A percentile compares a stretch with the other conserved stretches of the same genome.
phyloP scores from a whole-genome alignment of 2,113 vertebrate genomes.

The Meriones unguiculatus region DNA sequence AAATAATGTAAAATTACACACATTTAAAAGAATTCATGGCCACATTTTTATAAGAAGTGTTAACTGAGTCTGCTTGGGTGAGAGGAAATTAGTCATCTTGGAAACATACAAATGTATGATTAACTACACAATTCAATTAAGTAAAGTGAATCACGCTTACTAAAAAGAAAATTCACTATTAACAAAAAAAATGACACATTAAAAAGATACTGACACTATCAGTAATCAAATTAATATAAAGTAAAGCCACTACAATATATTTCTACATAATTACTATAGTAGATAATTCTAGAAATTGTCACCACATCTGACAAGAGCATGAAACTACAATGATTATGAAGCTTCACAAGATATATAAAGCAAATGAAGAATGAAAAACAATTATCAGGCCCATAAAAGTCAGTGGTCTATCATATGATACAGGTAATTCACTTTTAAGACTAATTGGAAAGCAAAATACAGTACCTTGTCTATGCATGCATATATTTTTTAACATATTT shows the following conservation, averaged over 20 bases:
- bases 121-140: background rate
- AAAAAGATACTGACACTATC: background rate
- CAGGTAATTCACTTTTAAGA: background rate
- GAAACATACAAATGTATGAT: background rate
- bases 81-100: background rate
- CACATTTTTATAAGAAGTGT: background rate
- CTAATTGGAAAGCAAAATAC: too few species aligned
- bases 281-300: background rate
- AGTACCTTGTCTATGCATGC: too few species aligned
- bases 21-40: background rate
- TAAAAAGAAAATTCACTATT: background rate
- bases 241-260: background rate
- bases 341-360: background rate
- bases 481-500: background rate
- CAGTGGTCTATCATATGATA: background rate
- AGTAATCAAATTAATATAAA: background rate
- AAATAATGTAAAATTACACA: background rate
- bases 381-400: background rate
- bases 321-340: background rate
- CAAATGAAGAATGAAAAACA: background rate
- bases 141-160: background rate
- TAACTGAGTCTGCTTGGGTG: background rate
- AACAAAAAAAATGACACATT: background rate
- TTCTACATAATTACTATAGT: background rate
- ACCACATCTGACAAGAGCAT: background rate